Evolutionary conservation across 2,797 vertebrate genomes (phyloP), one percentile per base, ranked within the genome.

Genomic region (Eutrigla gurnardus): DNA sequence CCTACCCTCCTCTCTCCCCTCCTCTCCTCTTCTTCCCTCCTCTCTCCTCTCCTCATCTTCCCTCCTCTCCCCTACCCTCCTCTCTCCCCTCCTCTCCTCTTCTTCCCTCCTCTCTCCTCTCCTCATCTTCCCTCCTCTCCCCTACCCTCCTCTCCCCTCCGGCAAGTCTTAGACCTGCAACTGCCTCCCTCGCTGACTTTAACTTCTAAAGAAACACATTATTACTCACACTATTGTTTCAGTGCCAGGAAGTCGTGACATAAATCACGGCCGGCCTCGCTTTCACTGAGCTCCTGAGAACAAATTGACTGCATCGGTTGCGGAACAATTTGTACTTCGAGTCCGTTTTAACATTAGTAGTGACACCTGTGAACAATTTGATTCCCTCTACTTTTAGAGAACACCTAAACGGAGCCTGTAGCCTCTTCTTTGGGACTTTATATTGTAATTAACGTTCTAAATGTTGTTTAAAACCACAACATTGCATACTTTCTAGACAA

Each of bases 191-290:
- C 40, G 33, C 64, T 62, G 69, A 77, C 63, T 80, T 25, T 55
- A 67, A 76, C 60, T 77, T 83, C 35, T 63, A 37, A 54, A 80
- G 36, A 76, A 78, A 69, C 61, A 63, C 66, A 67, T 69, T 74
- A 73, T 86, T 86, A 85, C 58, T 77, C 78, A 84, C 67, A 53
- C 74, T 62, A 71, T 77, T 72, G 76, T 82, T 87, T 86, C 66
- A 80, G 15, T 42, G 49, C 62, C 62, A 32, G 70, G 35, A 85
- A 82, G 70, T 76, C 15, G 55, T 79, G 69, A 59, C 73, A 85
- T 87, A 73, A 88, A 88, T 92, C 84, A 88, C 4, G 7, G n/a
- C 68, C 36, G 36, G 73, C 53, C 7, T 59, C 12, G 32, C 49
- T 73, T 76, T 81, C 67, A 68, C 67, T 67, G 66, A 63, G 68